phyloP scores from a whole-genome alignment of 2,113 vertebrate species.

The Takifugu bimaculatus region DNA sequence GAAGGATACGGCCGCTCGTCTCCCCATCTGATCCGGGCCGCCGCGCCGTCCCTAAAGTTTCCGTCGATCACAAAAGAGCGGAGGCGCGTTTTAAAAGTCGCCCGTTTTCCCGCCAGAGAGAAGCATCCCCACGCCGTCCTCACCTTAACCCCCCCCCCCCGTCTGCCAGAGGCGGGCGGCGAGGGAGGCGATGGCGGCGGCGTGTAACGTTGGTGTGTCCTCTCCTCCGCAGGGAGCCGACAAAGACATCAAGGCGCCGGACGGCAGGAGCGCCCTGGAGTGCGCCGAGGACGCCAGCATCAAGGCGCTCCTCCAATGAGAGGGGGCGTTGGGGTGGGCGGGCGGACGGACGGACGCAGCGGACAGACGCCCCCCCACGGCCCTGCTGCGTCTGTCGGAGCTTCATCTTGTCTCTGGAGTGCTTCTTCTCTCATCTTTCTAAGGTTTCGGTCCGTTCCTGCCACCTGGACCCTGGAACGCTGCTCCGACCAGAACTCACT shows the following conservation, averaged over 20 bases:
- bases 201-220: too few species aligned
- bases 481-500: constrained; percentile 47
- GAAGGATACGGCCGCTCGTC: too few species aligned
- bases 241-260: constrained; percentile 84
- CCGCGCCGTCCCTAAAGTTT: too few species aligned
- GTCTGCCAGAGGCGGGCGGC: too few species aligned
- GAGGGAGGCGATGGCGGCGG: too few species aligned
- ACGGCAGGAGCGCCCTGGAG: constrained; percentile 84
- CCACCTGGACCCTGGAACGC: constrained; percentile 42
- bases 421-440: constrained; percentile 56
- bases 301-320: constrained; percentile 91
- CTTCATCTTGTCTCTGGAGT: constrained; percentile 61
- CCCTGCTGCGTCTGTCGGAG: constrained; percentile 49
- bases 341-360: constrained; percentile 69
- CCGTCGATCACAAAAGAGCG: too few species aligned
- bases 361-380: constrained; percentile 60
- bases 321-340: constrained; percentile 54
- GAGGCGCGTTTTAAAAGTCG: too few species aligned
- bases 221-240: constrained; percentile 85
- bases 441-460: constrained; percentile 30
- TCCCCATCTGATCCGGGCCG: too few species aligned
- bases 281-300: constrained; percentile 83
- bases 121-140: too few species aligned
- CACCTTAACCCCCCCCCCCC: too few species aligned
- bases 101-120: too few species aligned